Evolutionary conservation across 2,797 vertebrate genomes (phyloP).

Genomic region (Enteromius paludinosus): DNA sequence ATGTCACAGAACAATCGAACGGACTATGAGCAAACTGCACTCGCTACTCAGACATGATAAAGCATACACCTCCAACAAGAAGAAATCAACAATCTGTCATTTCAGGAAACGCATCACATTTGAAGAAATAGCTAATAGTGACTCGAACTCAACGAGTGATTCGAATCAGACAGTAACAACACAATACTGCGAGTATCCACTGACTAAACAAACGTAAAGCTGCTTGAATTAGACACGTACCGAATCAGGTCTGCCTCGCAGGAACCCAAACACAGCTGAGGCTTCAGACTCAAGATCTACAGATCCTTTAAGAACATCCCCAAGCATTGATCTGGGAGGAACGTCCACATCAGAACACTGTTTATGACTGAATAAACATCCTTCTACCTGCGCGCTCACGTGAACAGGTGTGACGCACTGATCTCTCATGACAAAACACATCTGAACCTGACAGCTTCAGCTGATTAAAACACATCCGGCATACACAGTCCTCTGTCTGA

Average conservation of each 20-base stretch:
- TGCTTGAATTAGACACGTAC: background rate
- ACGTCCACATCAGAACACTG: background rate
- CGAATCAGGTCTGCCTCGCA: background rate
- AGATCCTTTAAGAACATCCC: background rate
- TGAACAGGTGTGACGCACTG: constrained; percentile 22
- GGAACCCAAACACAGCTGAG: background rate
- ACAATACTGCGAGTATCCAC: background rate
- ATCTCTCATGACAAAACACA: background rate
- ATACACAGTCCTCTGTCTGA: background rate
- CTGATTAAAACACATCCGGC: background rate
- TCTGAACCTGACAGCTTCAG: background rate
- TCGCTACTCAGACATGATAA: background rate
- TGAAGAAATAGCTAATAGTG: background rate
- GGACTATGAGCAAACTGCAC: background rate
- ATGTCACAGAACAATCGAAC: background rate
- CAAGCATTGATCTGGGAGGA: background rate
- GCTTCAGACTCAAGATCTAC: background rate
- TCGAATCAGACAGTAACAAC: background rate
- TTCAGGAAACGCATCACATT: background rate
- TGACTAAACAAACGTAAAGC: background rate
- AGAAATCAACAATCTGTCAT: background rate
- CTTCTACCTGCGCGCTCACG: constrained; percentile 5
- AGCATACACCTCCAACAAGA: background rate
- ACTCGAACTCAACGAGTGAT: background rate
- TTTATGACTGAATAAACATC: constrained; percentile 9